Conservation (phyloP, 2,888 invertebrate species). For the Criorhina ranunculi region DNA sequence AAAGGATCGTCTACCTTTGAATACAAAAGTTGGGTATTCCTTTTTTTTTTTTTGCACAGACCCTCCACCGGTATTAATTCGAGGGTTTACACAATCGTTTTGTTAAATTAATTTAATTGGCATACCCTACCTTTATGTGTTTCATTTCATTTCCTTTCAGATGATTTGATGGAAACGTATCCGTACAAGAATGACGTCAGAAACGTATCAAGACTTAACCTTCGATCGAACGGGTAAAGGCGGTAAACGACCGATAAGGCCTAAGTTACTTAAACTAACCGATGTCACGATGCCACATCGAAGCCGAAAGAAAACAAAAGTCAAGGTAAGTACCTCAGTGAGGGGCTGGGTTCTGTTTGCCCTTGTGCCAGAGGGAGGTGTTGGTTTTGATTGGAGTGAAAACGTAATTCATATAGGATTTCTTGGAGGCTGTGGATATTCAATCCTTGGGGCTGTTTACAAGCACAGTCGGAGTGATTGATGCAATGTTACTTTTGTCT, state of each 20-base stretch:
- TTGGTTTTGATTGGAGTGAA: not conserved
- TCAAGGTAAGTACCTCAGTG: conserved; percentile 81
- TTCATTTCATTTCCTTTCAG: conserved; percentile 40
- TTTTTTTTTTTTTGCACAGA: not conserved
- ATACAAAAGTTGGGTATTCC: not conserved
- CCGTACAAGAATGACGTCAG: conserved; percentile 81
- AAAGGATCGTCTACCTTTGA: not conserved
- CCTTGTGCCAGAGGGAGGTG: not conserved
- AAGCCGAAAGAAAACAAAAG: conserved; percentile 84
- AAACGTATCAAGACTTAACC: conserved; percentile 82
- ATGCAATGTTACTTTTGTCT: conserved; percentile 29
- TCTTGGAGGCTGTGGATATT: not conserved
- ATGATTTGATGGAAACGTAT: conserved; percentile 31
- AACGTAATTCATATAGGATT: conserved; percentile 13
- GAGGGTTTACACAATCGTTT: not conserved
- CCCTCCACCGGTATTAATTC: not conserved
- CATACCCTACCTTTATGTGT: not conserved
- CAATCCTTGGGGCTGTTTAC: conserved; percentile 33
- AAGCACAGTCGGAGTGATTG: conserved; percentile 45
- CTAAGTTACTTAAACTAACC: conserved; percentile 83
- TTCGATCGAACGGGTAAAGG: conserved; percentile 81
- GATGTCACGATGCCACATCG: conserved; percentile 83
- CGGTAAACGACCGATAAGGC: conserved; percentile 82
- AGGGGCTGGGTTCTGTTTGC: conserved; percentile 5
- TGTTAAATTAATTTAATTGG: conserved; percentile 34